Evolutionary conservation across 2,888 invertebrate species (phyloP).

Genomic region (Pseudolycoriella hygida): DNA sequence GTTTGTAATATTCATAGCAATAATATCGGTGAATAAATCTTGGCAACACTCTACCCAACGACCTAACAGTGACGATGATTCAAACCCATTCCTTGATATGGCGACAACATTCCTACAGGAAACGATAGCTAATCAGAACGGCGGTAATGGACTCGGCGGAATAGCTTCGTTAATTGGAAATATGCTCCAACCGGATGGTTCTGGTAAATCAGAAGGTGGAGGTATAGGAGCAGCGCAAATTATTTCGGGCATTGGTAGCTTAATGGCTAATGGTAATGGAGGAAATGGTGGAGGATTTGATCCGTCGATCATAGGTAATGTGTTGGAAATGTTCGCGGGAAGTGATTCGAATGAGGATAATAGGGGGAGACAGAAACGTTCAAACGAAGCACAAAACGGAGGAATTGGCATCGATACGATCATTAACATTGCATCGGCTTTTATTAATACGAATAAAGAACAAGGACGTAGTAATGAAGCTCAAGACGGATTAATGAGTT

Average conservation of each 20-base stretch:
- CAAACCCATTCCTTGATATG: conserved; percentile 47
- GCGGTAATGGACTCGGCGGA: conserved; percentile 30
- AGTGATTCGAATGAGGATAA: conserved; percentile 12
- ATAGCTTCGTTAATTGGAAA: conserved; percentile 47
- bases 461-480: conserved; percentile 18
- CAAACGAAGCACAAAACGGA: conserved; percentile 18
- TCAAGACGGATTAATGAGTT: conserved; percentile 28
- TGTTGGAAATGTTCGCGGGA: conserved; percentile 35
- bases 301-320: conserved; percentile 39
- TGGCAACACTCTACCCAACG: conserved; percentile 16
- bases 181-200: conserved; percentile 49
- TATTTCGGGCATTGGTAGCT: conserved; percentile 24
- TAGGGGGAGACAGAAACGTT: conserved; percentile 16
- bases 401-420: conserved; percentile 36
- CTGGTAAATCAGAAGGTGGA: conserved; percentile 27
- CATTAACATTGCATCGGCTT: conserved; percentile 35
- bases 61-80: conserved; percentile 30
- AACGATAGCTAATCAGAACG: conserved; percentile 28
- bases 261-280: conserved; percentile 23
- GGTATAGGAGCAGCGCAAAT: conserved; percentile 23
- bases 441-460: conserved; percentile 28
- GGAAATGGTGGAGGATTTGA: conserved; percentile 30
- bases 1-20: no score
- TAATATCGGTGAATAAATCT: no score
- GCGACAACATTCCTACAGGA: conserved; percentile 50